Evolutionary conservation across 2,113 vertebrate genomes (phyloP), one percentile per base, ranked within the genome.

Genomic region (Notarius lentiginosus): DNA sequence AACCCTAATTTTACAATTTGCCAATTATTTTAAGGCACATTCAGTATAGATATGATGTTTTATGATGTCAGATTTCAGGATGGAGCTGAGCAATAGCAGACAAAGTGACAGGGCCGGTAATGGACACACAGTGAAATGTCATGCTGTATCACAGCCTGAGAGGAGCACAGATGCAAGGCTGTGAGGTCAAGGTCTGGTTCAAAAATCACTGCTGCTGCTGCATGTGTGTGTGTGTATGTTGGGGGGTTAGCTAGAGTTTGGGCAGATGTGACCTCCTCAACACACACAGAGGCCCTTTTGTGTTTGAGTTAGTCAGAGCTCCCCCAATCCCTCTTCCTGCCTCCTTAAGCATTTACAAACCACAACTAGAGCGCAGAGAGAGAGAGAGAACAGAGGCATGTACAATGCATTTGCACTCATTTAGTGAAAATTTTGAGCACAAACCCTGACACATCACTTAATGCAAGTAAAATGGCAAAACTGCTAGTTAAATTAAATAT

Each of bases 311-410:
- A 93, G 94, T 94, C 92, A 93, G 94, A 92, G 93, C 92, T 94
- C 93, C 94, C 89, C 80, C 89, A 92, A 93, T 93, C 92, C 92
- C 93, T 93, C 93, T 92, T 93, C 94, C 93, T 93, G 93, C 93
- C 92, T 93, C n/a, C 84, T 92, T 94, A 95, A 95, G 95, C 94
- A 95, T 95, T 95, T 95, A 95, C 94, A 94, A 93, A 94, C 92
- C 91, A 83, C 91, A 93, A 92, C 92, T 93, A 92, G 86, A 92
- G 90, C 1, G 77, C 30, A 60, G 56, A 77, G 53, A 17, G 83
- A 61, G 22, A 82, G 2, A 55, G 41, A 66, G n/a, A 63, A 70
- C 14, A 56, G 15, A 84, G 30, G 6, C 17, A 24, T 65, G 30
- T 24, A 34, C 18, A 1, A 22, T 41, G 49, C 18, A 56, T 55